Evolutionary conservation across 2,797 vertebrate species (phyloP), one percentile per base, ranked within the genome.

Genomic region (Meriones psammophilus): DNA sequence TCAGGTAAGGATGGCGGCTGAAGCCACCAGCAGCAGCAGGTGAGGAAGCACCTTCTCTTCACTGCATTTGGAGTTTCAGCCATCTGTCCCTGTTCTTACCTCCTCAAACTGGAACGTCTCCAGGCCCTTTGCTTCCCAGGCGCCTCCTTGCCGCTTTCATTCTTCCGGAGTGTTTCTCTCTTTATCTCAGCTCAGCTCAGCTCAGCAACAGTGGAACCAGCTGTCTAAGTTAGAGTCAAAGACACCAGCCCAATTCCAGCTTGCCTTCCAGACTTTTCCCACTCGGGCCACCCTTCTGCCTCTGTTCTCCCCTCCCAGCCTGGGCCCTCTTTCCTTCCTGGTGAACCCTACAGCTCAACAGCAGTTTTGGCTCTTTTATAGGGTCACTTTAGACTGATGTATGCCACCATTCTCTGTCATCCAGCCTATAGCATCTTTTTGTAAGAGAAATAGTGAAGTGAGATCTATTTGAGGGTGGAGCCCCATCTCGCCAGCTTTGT

Each of bases 391-490:
- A 68, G 62, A 69, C 22, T 17, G 14, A 0, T 2, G 2, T 17
- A 17, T 79, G 62, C 69, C 2, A 0, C 2, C 28, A 5, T 36
- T 83, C 36, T 54, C 66, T 20, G 50, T 3, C 9, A 0, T 9
- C 66, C 13, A 5, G n/a, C 60, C 33, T 26, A 1, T 2, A 4
- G 18, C 84, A 33, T 68, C 80, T 68, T 46, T 36, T 54, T 71
- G 30, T n/a, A 54, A 73, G 28, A 66, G 33, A 3, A 39, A 3
- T 8, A 28, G 54, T 9, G 36, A 33, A 1, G 4, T 0, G 0
- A 18, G 14, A 86, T 54, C 80, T 81, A 60, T 66, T 9, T 13
- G 77, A 46, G 28, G 50, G 62, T 7, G 1, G 4, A 73, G 2
- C 50, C 10, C 0, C 6, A 3, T 39, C 91, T 64, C 9, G 1